Evolutionary conservation across 2,888 invertebrate species (phyloP).

Genomic region (Chymomyza fuscimana): DNA sequence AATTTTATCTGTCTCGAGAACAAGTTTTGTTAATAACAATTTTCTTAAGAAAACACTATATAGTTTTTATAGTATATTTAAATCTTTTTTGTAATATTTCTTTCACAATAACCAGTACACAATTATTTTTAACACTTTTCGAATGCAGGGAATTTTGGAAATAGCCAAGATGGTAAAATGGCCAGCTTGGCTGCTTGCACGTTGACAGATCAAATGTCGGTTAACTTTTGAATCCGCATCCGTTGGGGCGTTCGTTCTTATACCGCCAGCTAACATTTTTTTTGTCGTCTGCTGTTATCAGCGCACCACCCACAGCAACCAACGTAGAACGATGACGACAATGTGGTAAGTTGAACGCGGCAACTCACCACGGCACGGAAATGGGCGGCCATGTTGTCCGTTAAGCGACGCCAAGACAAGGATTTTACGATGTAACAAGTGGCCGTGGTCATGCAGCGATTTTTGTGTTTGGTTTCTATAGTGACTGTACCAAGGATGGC

Average conservation of each 20-base stretch:
- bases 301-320: conserved; percentile 49
- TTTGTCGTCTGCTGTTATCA: conserved; percentile 48
- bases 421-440: conserved; percentile 61
- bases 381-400: neutral
- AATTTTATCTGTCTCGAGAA: neutral
- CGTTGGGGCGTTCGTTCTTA: conserved; percentile 70
- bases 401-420: neutral
- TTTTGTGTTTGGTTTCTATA: conserved; percentile 25
- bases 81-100: neutral
- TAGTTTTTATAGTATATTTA: neutral
- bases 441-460: conserved; percentile 40
- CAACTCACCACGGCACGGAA: conserved; percentile 3
- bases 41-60: neutral
- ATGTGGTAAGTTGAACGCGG: conserved; percentile 11
- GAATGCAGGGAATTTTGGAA: neutral
- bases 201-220: conserved; percentile 78
- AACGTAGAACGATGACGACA: conserved; percentile 51
- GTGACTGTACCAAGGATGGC: conserved; percentile 1
- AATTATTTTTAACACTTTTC: neutral
- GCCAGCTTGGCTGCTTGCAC: conserved; percentile 44
- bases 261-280: conserved; percentile 47
- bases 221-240: conserved; percentile 76
- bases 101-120: neutral
- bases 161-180: too few relatives aligned
- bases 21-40: neutral